phyloP scores from a whole-genome alignment of 2,797 vertebrate genomes.

The Pyrrhura leucotis region DNA sequence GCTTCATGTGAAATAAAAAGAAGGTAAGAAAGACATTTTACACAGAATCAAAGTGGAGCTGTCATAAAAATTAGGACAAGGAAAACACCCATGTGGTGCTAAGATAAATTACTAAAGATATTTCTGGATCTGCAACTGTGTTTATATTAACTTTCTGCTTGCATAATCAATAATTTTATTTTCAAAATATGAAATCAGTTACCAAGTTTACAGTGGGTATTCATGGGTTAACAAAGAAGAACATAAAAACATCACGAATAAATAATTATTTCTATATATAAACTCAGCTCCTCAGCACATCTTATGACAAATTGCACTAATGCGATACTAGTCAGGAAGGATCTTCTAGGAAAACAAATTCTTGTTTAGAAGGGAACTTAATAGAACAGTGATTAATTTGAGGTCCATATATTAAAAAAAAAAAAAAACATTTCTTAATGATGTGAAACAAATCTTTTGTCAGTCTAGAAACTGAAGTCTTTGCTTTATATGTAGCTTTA shows the following conservation, averaged over 20 bases:
- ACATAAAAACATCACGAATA: background rate
- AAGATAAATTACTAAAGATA: background rate
- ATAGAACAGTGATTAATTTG: background rate
- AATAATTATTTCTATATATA: background rate
- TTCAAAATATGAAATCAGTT: background rate
- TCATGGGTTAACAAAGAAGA: background rate
- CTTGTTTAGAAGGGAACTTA: background rate
- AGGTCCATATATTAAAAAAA: background rate
- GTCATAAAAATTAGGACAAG: background rate
- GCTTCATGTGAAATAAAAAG: background rate
- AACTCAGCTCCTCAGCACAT: background rate
- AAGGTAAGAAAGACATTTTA: background rate
- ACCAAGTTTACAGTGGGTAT: background rate
- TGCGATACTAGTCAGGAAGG: background rate
- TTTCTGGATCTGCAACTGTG: background rate
- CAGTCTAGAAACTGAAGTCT: background rate
- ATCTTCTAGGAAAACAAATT: background rate
- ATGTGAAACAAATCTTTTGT: background rate
- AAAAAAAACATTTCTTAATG: background rate
- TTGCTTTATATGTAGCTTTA: background rate
- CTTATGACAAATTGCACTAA: background rate
- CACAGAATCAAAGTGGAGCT: background rate
- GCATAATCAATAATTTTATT: background rate
- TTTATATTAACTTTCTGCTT: background rate
- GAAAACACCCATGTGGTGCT: background rate